Evolutionary conservation across 2,797 vertebrate species (phyloP), one percentile per base, ranked within the genome.

Genomic region (Cichlasoma orientale): DNA sequence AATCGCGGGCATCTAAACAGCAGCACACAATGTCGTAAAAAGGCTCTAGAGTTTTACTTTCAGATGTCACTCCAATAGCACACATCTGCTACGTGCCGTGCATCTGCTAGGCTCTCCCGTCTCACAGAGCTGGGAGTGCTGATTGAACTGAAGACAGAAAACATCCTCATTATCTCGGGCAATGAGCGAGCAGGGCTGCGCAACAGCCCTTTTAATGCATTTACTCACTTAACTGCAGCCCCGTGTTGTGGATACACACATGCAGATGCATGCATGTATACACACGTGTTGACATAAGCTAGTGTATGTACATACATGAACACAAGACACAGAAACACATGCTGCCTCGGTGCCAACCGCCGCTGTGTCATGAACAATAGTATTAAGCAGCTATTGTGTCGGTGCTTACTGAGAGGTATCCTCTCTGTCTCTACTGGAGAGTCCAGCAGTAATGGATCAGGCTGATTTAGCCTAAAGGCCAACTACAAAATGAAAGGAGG

Each of bases 61-160:
- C 93, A 95, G 95, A 96, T 95, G 94, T 94, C 91, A 93, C 90
- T 96, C 95, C 95, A 96, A 95, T 74, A 88, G 93, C 92, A 94
- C 94, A 94, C 96, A 96, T 95, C 95, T 96, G 95, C 95, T 94
- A 90, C 79, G 86, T 88, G 92, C 83, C 58, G 86, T 93, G 92
- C 95, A 94, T 95, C 95, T 96, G 95, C 94, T 95, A 75, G 89
- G 86, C 86, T 86, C 82, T 82, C 74, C 63, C 68, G 71, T 90
- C 91, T 90, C 82, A 80, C 83, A 88, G 84, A 91, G 87, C 79
- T 16, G 86, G 33, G 74, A 81, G 80, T 53, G 75, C 86, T 78
- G 92, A 94, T 92, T 95, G 94, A 95, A 95, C 90, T 92, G 90
- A 89, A 91, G 92, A 94, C 94, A 94, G 93, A 94, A 95, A 95